Percentiles rank a stretch among this genome's conserved stretches.
Evolutionary conservation across 64 coral and sea anemone species (phyloP).

Genomic region (Porites australiensis): DNA sequence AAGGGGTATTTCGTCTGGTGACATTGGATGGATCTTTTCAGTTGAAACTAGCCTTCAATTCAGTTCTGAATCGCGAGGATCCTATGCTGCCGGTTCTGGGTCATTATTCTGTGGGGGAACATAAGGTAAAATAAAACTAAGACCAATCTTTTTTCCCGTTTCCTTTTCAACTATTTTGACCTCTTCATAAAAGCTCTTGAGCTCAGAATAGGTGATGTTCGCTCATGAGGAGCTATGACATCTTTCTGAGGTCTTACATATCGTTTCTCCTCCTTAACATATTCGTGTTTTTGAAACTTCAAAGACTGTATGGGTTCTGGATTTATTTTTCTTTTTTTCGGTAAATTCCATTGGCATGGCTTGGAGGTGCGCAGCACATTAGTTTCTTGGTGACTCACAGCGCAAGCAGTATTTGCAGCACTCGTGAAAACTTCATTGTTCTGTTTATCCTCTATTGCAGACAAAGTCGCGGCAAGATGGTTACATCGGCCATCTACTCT

Average conservation of each 20-base stretch:
- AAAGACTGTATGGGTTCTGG: slow-evolving; percentile 28
- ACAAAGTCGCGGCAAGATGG: too few relatives aligned
- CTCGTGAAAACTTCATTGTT: too few relatives aligned
- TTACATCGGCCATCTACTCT: too few relatives aligned
- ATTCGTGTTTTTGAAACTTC: slow-evolving; percentile 66
- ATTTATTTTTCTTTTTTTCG: slow-evolving; percentile 46
- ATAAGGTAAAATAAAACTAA: slow-evolving; percentile 63
- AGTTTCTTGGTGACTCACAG: too few relatives aligned
- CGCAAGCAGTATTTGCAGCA: too few relatives aligned
- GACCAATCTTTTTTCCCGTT: slow-evolving; percentile 60
- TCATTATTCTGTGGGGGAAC: slow-evolving; percentile 23
- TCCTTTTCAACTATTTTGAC: slow-evolving; percentile 44
- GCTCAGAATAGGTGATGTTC: slow-evolving; percentile 3
- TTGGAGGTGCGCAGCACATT: too few relatives aligned
- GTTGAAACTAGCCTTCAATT: slow-evolving; percentile 60
- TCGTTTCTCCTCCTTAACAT: slow-evolving; percentile 61
- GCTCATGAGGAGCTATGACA: slow-evolving; percentile 37
- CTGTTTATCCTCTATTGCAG: too few relatives aligned
- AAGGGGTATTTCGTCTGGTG: slow-evolving; percentile 46
- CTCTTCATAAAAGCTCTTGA: slow-evolving; percentile 47
- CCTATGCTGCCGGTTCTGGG: background rate
- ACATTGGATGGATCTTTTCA: slow-evolving; percentile 53
- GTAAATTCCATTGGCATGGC: too few relatives aligned
- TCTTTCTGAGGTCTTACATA: slow-evolving; percentile 2
- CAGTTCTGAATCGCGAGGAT: background rate